Percentiles rank a stretch among this genome's conserved stretches.
Evolutionary conservation across 2,888 invertebrate species (phyloP).

Genomic region (Pachydiplax longipennis): DNA sequence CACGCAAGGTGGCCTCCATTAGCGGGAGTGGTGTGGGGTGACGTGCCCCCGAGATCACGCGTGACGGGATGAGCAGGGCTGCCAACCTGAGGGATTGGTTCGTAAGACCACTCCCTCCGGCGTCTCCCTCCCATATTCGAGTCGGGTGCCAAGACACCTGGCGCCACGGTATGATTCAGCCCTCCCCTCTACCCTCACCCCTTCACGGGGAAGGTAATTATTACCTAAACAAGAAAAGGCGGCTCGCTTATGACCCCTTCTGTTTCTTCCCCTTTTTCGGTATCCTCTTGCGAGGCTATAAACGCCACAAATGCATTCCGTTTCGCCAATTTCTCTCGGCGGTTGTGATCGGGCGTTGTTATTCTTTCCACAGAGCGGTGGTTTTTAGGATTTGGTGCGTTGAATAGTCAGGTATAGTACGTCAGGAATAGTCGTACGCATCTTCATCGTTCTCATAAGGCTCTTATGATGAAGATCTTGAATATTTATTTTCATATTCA

Average conservation of each 20-base stretch:
- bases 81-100: background rate
- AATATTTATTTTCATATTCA: no score
- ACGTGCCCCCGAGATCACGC: constrained; percentile 7
- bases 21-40: constrained; percentile 1
- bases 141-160: constrained; percentile 38
- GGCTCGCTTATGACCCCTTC: background rate
- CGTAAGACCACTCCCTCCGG: background rate
- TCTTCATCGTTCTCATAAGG: no score
- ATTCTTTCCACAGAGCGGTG: no score
- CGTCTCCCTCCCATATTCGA: background rate
- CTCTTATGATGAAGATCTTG: no score
- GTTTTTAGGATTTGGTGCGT: no score
- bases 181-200: background rate
- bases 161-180: constrained; percentile 31
- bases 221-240: constrained; percentile 29
- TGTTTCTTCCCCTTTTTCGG: background rate
- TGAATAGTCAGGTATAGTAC: no score
- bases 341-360: background rate
- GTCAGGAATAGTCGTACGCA: no score
- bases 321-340: background rate
- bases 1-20: background rate
- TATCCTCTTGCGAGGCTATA: background rate
- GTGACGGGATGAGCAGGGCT: constrained; percentile 28
- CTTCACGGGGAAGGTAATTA: constrained; percentile 1
- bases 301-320: no score